Percentiles rank a stretch among this genome's conserved stretches.
These are phyloP conservation scores for Drosophila carrolli DNA, from an alignment of 1,140 invertebrate species.

Conservation along the genomic window DNA sequence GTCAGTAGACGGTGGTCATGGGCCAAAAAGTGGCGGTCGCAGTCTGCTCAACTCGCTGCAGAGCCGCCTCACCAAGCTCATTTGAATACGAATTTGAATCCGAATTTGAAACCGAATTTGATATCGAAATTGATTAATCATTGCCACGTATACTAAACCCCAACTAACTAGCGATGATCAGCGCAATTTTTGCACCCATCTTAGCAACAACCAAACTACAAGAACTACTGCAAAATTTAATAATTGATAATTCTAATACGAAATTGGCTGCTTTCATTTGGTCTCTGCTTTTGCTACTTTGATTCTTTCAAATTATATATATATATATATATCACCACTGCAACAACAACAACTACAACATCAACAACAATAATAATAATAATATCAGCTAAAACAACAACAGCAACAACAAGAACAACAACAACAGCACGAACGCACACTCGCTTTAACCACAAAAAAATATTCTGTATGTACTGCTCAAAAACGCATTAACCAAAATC, in stretches of 20 bases:
- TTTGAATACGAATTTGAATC: constrained; percentile 41
- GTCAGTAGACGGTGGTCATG: constrained; percentile 70
- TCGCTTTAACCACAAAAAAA: constrained; percentile 38
- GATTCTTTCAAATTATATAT: constrained; percentile 21
- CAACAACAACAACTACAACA: constrained; percentile 12
- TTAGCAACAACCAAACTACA: constrained; percentile 11
- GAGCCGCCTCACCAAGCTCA: constrained; percentile 78
- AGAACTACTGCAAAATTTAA: constrained; percentile 46
- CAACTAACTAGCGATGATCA: constrained; percentile 29
- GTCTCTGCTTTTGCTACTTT: constrained; percentile 64
- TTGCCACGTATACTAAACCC: too few species aligned
- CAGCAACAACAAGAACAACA: constrained; percentile 38
- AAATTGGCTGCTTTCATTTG: constrained; percentile 76
- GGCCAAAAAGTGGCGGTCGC: constrained; percentile 41
- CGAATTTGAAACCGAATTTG: constrained; percentile 11
- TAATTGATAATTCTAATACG: constrained; percentile 16
- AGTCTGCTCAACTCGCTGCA: constrained; percentile 77
- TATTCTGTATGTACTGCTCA: constrained; percentile 73
- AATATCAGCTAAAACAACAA: constrained; percentile 38
- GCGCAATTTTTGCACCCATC: constrained; percentile 33
- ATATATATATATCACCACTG: constrained; percentile 26
- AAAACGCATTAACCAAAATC: constrained; percentile 25
- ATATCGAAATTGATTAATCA: not conserved
- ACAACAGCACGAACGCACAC: constrained; percentile 48
- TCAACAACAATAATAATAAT: constrained; percentile 30